Base-by-base conservation (phyloP, 2,888 invertebrate species). In the Thymelicus acteon region DNA sequence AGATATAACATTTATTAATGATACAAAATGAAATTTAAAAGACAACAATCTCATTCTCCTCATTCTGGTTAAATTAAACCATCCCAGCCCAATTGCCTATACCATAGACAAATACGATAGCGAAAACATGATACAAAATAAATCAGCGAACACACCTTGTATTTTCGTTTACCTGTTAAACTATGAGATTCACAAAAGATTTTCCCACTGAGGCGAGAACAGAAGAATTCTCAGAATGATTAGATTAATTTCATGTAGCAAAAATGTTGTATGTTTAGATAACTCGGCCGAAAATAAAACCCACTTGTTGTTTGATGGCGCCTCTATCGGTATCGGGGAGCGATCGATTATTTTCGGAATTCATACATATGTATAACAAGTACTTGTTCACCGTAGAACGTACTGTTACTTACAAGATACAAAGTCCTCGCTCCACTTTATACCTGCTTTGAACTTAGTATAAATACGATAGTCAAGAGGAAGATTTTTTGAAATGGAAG, bases 221-320 rank as follows among this genome's bases (percentile, higher is more conserved):
- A 61, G 44, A 52, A 73, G 67, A 69, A 69, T 67, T 73, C 71
- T 72, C 68, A 73, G 40, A 70, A 70, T 52, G 64, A 60, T 64
- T 63, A 60, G 19, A 62, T 58, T 47, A 57, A 39, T 13, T 39
- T 12, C 37, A 40, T 64, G 62, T 48, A 40, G 69, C 72, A 72
- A 72, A 64, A 65, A 72, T 72, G 76, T 73, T 74, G 76, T 75
- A 75, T 82, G 84, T 86, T 82, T 84, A 82, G 82, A 83, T 82
- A 87, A 81, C 73, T 75, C 72, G 76, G 80, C 80, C 78, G 73
- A 86, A 86, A 87, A 86, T 86, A 81, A 79, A 77, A 71, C 60
- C 19, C 78, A 81, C 57, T 57, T 66, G 49, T 63, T 48, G 52
- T 60, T 19, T 67, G 31, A 60, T 39, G 15, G 57, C 19, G 60